Percentiles rank a stretch among this genome's conserved stretches.
These are phyloP conservation scores for Carcina quercana DNA, from an alignment of 2,888 invertebrate genomes.

Conservation along the genomic window DNA sequence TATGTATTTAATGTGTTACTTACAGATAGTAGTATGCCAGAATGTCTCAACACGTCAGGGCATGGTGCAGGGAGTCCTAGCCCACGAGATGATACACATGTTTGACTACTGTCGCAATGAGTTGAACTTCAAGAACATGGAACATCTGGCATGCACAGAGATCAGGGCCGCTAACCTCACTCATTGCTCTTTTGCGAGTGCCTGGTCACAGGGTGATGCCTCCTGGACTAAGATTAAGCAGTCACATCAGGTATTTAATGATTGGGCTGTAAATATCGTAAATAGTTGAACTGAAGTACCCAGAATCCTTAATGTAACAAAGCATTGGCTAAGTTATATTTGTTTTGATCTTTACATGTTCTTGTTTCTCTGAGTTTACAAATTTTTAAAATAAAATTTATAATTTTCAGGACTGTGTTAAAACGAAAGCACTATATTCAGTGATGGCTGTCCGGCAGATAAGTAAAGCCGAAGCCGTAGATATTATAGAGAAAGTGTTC, in stretches of 20 bases:
- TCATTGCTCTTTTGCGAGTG: constrained; percentile 91
- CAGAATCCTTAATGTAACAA: no score
- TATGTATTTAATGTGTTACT: constrained; percentile 14
- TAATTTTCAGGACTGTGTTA: constrained; percentile 85
- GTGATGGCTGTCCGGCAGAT: constrained; percentile 88
- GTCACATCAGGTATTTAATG: constrained; percentile 90
- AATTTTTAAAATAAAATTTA: no score
- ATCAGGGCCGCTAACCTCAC: constrained; percentile 95
- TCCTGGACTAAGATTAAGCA: constrained; percentile 81
- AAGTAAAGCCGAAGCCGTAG: constrained; percentile 79
- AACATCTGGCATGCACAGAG: constrained; percentile 96
- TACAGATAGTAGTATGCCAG: constrained; percentile 91
- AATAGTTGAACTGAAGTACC: no score
- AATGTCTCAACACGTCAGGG: constrained; percentile 82
- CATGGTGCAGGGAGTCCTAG: constrained; percentile 85
- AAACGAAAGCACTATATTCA: constrained; percentile 88
- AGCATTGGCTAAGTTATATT: no score
- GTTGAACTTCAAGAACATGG: constrained; percentile 89
- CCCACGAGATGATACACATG: constrained; percentile 97
- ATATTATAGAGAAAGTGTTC: constrained; percentile 90
- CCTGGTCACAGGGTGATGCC: constrained; percentile 85
- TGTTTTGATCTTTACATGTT: no score
- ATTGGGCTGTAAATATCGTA: no score
- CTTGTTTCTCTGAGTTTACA: no score
- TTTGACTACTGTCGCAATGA: constrained; percentile 94